These are phyloP conservation scores for Lasioglossum villosulum DNA, from an alignment of 2,888 invertebrate genomes.

Conservation along the genomic window DNA sequence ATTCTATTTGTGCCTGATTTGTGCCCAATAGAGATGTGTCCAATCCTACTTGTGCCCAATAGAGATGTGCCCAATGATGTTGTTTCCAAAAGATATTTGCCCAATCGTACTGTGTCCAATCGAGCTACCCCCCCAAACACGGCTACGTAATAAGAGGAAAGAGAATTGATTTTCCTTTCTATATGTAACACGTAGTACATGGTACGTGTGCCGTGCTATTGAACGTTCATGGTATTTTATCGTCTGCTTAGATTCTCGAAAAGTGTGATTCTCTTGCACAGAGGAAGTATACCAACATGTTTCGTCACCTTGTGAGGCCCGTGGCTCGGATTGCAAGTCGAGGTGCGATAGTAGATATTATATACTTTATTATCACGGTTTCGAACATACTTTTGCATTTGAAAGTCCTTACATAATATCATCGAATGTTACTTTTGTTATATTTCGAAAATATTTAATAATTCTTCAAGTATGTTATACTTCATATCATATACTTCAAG, in stretches of 20 bases:
- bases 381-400: constrained; percentile 2
- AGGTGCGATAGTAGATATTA: constrained; percentile 44
- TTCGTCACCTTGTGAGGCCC: constrained; percentile 53
- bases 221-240: neutral
- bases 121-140: too few species aligned
- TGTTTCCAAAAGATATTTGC: too few species aligned
- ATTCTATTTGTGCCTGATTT: too few species aligned
- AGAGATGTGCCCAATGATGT: too few species aligned
- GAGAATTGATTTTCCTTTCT: constrained; percentile 26
- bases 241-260: neutral
- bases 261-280: neutral
- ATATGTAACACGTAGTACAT: constrained; percentile 4
- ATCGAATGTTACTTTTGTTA: constrained; percentile 6
- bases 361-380: neutral
- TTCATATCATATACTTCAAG: neutral
- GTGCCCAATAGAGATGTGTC: too few species aligned
- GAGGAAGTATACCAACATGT: constrained; percentile 38
- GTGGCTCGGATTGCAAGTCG: constrained; percentile 35
- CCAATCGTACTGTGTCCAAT: too few species aligned
- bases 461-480: neutral
- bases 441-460: neutral
- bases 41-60: too few species aligned
- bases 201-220: neutral
- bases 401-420: constrained; percentile 57
- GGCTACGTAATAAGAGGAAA: neutral